A percentile compares a stretch with the other conserved stretches of the same genome.
phyloP scores from a whole-genome alignment of 2,797 vertebrate genomes.

The Gymnopithys bicolor region DNA sequence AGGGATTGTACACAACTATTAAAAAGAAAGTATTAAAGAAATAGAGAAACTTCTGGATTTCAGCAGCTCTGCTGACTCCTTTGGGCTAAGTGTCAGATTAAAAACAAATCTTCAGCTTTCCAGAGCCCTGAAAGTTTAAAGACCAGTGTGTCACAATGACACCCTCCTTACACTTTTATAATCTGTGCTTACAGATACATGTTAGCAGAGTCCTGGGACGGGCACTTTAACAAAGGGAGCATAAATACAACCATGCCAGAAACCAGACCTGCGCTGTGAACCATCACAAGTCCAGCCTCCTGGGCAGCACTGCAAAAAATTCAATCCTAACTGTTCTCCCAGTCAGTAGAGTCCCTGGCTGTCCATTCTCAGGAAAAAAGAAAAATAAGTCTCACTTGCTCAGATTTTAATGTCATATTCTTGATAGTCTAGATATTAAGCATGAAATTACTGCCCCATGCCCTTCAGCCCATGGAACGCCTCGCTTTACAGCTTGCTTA shows the following conservation, averaged over 20 bases:
- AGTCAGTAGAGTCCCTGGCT: neutral
- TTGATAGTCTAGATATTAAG: neutral
- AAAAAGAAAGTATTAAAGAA: neutral
- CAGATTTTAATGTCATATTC: neutral
- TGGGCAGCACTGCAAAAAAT: neutral
- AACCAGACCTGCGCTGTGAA: neutral
- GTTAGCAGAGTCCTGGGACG: neutral
- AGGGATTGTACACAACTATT: neutral
- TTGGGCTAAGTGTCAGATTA: neutral
- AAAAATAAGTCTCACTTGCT: neutral
- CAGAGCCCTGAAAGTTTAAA: neutral
- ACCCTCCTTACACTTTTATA: neutral
- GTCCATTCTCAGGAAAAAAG: neutral
- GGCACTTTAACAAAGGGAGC: neutral
- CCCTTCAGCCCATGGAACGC: neutral
- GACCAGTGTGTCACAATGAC: neutral
- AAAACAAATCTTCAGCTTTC: neutral
- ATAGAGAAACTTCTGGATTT: neutral
- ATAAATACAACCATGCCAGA: neutral
- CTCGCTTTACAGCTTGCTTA: neutral
- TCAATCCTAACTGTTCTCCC: neutral
- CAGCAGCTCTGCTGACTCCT: neutral
- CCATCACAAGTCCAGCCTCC: neutral
- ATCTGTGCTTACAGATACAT: neutral
- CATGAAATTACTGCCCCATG: neutral